Conservation (phyloP, 2,113 vertebrate genomes). For the Prinia subflava region DNA sequence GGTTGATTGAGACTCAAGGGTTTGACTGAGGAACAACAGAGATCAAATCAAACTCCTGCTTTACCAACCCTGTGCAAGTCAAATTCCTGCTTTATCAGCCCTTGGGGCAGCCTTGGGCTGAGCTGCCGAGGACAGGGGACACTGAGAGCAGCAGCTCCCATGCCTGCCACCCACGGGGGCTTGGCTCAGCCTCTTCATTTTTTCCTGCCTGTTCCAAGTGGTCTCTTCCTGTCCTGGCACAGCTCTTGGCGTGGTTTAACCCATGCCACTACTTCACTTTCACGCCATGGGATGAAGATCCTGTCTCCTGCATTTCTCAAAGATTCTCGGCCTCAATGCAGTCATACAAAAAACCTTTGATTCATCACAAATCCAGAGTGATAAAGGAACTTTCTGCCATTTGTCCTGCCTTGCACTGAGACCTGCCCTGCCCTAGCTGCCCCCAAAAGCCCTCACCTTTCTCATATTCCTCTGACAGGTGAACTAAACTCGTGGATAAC, state of each 20-base stretch:
- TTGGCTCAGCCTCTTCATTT: neutral
- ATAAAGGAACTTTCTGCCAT: neutral
- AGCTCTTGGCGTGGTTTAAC: neutral
- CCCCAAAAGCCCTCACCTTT: neutral
- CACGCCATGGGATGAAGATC: accelerated
- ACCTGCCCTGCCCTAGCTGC: neutral
- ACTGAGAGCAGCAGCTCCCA: neutral
- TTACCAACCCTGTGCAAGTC: neutral
- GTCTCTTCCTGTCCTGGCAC: accelerated
- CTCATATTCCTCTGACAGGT: neutral
- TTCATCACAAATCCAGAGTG: neutral
- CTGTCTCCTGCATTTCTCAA: neutral
- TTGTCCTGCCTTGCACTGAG: neutral
- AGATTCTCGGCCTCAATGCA: neutral
- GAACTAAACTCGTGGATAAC: neutral
- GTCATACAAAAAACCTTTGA: neutral
- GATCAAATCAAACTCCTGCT: neutral
- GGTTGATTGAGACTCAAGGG: neutral
- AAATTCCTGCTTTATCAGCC: neutral
- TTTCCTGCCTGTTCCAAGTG: neutral
- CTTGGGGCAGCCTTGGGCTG: accelerated
- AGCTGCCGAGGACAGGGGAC: accelerated
- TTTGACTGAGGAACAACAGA: neutral
- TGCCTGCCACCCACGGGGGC: neutral
- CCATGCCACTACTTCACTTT: accelerated